Percentiles rank a stretch among this genome's conserved stretches.
Conservation (phyloP, 2,888 invertebrate species). For the Cephus sareptanus region DNA sequence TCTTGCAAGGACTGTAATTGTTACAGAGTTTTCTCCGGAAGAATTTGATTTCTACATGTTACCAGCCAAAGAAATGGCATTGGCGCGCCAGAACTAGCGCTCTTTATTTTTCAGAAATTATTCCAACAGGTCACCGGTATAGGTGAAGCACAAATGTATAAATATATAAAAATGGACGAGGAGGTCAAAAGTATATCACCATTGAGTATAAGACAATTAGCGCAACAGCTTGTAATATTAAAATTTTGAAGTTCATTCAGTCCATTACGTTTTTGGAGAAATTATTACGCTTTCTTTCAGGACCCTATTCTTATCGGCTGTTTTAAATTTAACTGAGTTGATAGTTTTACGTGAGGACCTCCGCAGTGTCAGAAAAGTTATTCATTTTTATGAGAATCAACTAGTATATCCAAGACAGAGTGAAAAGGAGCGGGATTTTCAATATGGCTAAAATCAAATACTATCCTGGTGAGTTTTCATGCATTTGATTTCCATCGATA, state of each 20-base stretch:
- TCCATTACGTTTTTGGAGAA: neutral
- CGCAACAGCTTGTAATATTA: neutral
- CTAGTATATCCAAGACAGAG: conserved; percentile 76
- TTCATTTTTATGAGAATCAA: conserved; percentile 85
- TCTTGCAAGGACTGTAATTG: conserved; percentile 1
- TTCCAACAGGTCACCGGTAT: conserved; percentile 69
- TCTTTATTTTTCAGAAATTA: conserved; percentile 71
- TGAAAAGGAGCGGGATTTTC: conserved; percentile 77
- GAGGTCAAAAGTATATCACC: too few species aligned
- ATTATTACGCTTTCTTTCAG: conserved; percentile 41
- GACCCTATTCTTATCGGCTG: conserved; percentile 75
- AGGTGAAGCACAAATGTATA: neutral
- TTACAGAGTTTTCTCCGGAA: conserved; percentile 53
- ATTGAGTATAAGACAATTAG: neutral
- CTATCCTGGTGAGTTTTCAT: conserved; percentile 70
- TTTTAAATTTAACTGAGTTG: conserved; percentile 77
- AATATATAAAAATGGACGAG: neutral
- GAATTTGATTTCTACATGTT: conserved; percentile 70
- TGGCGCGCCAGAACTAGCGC: conserved; percentile 80
- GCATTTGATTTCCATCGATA: neutral
- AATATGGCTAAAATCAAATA: conserved; percentile 82
- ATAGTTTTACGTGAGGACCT: conserved; percentile 76
- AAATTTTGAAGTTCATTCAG: neutral
- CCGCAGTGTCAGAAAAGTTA: conserved; percentile 70
- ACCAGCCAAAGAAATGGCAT: conserved; percentile 80